Evolutionary conservation across 2,888 invertebrate genomes (phyloP).

Genomic region (Polydesmus complanatus): DNA sequence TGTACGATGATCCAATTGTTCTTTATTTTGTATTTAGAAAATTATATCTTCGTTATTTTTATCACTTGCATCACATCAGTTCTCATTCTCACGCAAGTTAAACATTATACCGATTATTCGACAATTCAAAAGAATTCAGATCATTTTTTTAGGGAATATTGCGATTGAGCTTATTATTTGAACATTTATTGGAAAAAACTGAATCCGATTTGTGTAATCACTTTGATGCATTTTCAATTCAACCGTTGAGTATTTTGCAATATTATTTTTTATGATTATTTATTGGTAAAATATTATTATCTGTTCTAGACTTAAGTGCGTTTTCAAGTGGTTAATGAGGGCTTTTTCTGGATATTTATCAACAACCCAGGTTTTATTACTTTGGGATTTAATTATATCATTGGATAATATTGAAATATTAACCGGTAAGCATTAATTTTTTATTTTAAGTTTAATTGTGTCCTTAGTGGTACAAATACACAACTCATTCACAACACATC

Average conservation of each 20-base stretch:
- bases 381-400: constrained; percentile 87
- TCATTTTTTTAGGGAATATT: constrained; percentile 69
- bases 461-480: too few relatives aligned
- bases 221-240: constrained; percentile 70
- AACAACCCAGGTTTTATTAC: constrained; percentile 73
- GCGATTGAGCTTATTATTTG: constrained; percentile 74
- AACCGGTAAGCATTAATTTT: constrained; percentile 36
- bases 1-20: constrained; percentile 73
- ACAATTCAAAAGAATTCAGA: background rate
- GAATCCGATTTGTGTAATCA: constrained; percentile 85
- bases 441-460: too few relatives aligned
- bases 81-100: constrained; percentile 58
- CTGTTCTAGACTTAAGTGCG: constrained; percentile 57
- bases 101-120: background rate
- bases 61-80: constrained; percentile 77
- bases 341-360: constrained; percentile 90
- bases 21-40: constrained; percentile 82
- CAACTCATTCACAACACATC: too few relatives aligned
- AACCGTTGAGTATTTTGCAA: constrained; percentile 48
- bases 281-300: background rate
- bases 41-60: constrained; percentile 83
- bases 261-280: background rate
- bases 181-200: constrained; percentile 72
- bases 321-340: constrained; percentile 92
- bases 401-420: constrained; percentile 84